Conservation (phyloP, 2,113 vertebrate species). For the Euleptes europaea region DNA sequence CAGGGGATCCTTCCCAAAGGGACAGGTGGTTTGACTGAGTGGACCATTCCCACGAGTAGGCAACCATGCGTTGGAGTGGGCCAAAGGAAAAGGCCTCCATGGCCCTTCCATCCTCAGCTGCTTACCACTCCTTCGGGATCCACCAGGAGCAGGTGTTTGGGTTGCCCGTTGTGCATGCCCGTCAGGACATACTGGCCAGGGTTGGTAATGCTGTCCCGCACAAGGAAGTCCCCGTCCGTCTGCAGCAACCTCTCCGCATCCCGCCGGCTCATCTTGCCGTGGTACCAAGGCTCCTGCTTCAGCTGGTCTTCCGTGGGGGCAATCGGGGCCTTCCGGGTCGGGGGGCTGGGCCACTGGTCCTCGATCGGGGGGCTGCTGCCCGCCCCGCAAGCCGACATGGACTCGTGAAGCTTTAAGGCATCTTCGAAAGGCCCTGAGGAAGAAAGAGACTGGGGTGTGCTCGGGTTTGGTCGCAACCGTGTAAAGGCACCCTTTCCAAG, state of each 20-base stretch:
- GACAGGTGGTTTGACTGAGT: too few relatives aligned
- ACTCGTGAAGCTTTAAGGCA: constrained; percentile 89
- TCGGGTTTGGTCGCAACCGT: rapidly evolving
- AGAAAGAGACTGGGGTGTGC: background rate
- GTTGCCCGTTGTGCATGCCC: constrained; percentile 90
- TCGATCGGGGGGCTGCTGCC: constrained; percentile 64
- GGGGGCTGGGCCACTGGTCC: constrained; percentile 92
- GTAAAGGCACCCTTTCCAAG: background rate
- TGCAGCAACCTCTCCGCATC: constrained; percentile 90
- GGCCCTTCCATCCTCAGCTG: background rate
- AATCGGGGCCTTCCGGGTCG: constrained; percentile 84
- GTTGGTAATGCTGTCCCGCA: constrained; percentile 93
- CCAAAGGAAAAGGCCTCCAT: too few relatives aligned
- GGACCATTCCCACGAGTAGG: too few relatives aligned
- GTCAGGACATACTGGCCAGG: constrained; percentile 96
- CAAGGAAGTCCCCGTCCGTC: constrained; percentile 91
- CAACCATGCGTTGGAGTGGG: too few relatives aligned
- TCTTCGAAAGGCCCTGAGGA: constrained; percentile 92
- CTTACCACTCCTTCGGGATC: constrained; percentile 98
- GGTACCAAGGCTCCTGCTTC: constrained; percentile 90
- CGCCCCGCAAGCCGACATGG: constrained; percentile 12
- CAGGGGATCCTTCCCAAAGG: too few relatives aligned
- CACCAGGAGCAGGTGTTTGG: constrained; percentile 94
- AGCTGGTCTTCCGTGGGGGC: constrained; percentile 95
- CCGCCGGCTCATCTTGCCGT: constrained; percentile 91